A percentile compares a stretch with the other conserved stretches of the same genome.
Conservation (phyloP, 1,140 invertebrate species). For the Papilio polyxenes region DNA sequence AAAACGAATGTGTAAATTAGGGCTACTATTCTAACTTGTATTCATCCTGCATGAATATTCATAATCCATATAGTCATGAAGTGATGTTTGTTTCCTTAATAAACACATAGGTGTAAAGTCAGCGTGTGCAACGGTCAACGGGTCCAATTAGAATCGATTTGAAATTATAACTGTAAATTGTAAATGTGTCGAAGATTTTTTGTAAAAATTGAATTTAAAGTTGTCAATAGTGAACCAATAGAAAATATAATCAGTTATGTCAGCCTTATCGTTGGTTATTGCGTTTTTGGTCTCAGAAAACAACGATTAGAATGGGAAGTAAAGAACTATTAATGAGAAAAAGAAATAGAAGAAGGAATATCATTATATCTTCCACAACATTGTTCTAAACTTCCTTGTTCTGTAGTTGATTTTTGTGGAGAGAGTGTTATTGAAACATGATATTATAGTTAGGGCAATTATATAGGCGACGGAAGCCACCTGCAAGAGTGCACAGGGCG, state of each 20-base stretch:
- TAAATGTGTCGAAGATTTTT: neutral
- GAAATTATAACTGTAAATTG: neutral
- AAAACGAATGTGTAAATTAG: neutral
- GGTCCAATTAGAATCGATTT: conserved; percentile 3
- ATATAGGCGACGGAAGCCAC: conserved; percentile 36
- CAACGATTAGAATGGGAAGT: no score
- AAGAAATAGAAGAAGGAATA: neutral
- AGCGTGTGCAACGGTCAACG: conserved; percentile 4
- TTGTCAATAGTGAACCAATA: neutral
- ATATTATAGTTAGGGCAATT: neutral
- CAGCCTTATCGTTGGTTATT: neutral
- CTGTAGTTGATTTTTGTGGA: neutral
- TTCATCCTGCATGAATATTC: neutral
- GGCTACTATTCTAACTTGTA: neutral
- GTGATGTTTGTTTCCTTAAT: conserved; percentile 14
- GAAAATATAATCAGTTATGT: neutral
- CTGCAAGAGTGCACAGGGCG: conserved; percentile 37
- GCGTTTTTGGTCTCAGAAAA: no score
- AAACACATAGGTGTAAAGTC: conserved; percentile 26
- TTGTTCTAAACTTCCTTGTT: no score
- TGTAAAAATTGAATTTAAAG: no score
- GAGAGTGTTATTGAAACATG: neutral
- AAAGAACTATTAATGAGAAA: no score
- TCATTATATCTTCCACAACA: no score
- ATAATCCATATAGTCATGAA: neutral